Evolutionary conservation across 2,888 invertebrate species (phyloP).

Genomic region (Apamea sordens): DNA sequence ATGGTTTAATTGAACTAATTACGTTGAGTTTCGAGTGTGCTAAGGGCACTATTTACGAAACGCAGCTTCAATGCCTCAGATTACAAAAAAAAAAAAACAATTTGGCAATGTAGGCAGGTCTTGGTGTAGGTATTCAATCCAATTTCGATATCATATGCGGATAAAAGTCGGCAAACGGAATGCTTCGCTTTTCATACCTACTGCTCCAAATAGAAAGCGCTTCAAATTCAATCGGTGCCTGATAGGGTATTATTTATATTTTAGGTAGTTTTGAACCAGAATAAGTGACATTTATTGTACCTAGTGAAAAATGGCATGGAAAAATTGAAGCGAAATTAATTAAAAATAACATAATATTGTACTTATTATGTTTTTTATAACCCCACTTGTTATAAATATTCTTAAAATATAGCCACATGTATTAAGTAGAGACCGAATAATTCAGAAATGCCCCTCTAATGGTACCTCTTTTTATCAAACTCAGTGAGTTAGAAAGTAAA

Average conservation of each 20-base stretch:
- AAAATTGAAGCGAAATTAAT: neutral
- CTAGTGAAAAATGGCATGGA: neutral
- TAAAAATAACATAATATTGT: neutral
- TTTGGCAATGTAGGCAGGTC: neutral
- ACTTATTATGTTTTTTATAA: no score
- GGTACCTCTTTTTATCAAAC: constrained; percentile 21
- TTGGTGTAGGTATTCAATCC: neutral
- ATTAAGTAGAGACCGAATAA: neutral
- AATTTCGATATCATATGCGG: constrained; percentile 1
- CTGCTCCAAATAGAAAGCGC: constrained; percentile 13
- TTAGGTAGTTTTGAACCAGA: neutral
- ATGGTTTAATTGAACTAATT: no score
- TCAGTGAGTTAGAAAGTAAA: constrained; percentile 56
- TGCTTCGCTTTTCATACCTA: neutral
- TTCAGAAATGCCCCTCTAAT: constrained; percentile 26
- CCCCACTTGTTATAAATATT: neutral
- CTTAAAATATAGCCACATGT: neutral
- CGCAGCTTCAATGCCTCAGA: no score
- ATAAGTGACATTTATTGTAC: neutral
- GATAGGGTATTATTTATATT: constrained; percentile 3
- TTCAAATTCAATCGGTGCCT: neutral
- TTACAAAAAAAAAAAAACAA: constrained; percentile 10
- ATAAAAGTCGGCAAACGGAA: constrained; percentile 13
- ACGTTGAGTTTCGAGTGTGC: no score
- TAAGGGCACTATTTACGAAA: neutral